Base-by-base conservation (phyloP, 2,888 invertebrate genomes). In the Seira musarum region DNA sequence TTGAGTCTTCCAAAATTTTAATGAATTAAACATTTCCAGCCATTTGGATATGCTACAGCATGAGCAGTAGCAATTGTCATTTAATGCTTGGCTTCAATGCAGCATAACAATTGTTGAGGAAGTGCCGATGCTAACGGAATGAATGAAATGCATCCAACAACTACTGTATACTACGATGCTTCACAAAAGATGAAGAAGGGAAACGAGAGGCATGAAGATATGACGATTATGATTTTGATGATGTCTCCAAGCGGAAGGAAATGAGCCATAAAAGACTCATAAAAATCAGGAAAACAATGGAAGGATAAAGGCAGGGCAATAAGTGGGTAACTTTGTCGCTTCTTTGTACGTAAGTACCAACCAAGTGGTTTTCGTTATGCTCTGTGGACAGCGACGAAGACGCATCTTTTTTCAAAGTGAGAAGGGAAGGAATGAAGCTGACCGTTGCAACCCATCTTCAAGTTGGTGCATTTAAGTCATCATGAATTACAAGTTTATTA, bases 201-300 rank as follows among this genome's bases (percentile, higher is more conserved):
- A 53, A 53, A 53, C 17, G 13, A 17, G 15, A 53, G 53, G 53
- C 40, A 40, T 40, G 40, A 53, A 53, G 53, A 53, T 53, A 53
- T 53, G 3, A 53, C 17, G 53, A 53, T 53, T 53, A 53, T 53
- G 53, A 53, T 53, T 22, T 30, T 46, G 68, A 65, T 63, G 65
- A 60, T 60, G 60, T 61, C 46, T 22, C 40, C 17, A 72, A 53
- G 30, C 61, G 79, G 79, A 79, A 79, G 79, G 79, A 79, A 79
- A 61, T 64, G 60, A 57, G 72, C 68, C 40, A 73, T 79, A 79
- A 79, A 77, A 68, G 17, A 3, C 6, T 13, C 53, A 25, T 35
- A 63, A 71, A 66, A 69, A 40, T 63, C 19, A 68, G 66, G 46
- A 64, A 72, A 65, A 72, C 72, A 72, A 72, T 72, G 65, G 65